Percentiles rank a stretch among this genome's conserved stretches.
Evolutionary conservation across 2,113 vertebrate species (phyloP).

Genomic region (Caranx ignobilis): DNA sequence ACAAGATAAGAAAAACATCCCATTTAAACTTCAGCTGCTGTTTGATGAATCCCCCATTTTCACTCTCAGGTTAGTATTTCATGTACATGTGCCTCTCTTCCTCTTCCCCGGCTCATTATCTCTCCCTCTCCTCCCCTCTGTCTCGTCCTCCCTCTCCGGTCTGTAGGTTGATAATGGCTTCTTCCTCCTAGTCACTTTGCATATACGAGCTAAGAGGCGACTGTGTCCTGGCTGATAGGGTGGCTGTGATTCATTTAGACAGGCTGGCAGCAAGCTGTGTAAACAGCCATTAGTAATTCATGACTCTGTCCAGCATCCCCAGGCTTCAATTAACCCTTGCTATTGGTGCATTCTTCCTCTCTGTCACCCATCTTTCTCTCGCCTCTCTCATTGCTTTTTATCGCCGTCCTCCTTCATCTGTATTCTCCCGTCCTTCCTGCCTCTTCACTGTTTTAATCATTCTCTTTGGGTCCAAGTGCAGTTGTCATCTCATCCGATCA

Average conservation of each 20-base stretch:
- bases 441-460: slow-evolving; percentile 43
- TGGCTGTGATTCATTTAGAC: slow-evolving; percentile 79
- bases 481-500: slow-evolving; percentile 31
- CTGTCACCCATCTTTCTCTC: slow-evolving; percentile 60
- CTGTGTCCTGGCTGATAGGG: slow-evolving; percentile 63
- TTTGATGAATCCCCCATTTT: slow-evolving; percentile 33
- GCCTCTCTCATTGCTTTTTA: slow-evolving; percentile 53
- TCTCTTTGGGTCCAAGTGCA: slow-evolving; percentile 20
- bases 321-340: slow-evolving; percentile 80
- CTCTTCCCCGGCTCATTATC: slow-evolving; percentile 44
- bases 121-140: slow-evolving; percentile 9
- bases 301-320: slow-evolving; percentile 74
- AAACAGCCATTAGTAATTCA: slow-evolving; percentile 85
- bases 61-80: slow-evolving; percentile 35
- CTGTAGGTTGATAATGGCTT: slow-evolving; percentile 48
- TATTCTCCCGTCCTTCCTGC: slow-evolving; percentile 41
- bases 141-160: slow-evolving; percentile 40
- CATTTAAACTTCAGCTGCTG: slow-evolving; percentile 35
- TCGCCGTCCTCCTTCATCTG: slow-evolving; percentile 43
- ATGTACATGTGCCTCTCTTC: slow-evolving; percentile 18
- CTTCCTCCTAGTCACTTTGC: slow-evolving; percentile 46
- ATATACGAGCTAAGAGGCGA: slow-evolving; percentile 49
- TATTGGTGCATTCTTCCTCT: slow-evolving; percentile 60
- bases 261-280: slow-evolving; percentile 79
- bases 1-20: slow-evolving; percentile 36